phyloP scores from a whole-genome alignment of 2,797 vertebrate genomes.

The Leptatherina wallacei region DNA sequence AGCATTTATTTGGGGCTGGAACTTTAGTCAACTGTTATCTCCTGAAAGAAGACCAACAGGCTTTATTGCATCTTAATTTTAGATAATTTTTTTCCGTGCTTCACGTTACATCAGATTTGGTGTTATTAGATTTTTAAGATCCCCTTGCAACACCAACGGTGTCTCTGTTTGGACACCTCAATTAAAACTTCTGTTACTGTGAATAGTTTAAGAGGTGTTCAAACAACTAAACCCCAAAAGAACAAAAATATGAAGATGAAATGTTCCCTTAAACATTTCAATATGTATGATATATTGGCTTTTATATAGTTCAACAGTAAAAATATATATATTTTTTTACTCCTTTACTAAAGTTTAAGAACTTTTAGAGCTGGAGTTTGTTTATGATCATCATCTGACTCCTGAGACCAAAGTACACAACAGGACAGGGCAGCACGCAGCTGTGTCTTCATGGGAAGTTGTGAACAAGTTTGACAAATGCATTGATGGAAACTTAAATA shows the following conservation, averaged over 20 bases:
- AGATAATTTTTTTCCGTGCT: neutral
- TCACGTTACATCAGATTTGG: neutral
- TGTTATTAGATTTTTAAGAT: neutral
- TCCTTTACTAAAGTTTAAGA: no score
- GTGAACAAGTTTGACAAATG: neutral
- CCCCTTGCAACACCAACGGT: neutral
- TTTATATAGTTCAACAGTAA: no score
- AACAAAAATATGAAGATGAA: no score
- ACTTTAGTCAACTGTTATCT: neutral
- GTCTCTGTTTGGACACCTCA: no score
- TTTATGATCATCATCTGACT: neutral
- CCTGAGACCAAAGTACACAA: no score
- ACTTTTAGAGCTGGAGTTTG: neutral
- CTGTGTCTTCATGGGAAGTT: neutral
- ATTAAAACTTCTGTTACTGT: no score
- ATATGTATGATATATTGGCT: no score
- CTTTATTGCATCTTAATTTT: neutral
- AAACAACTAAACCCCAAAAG: no score
- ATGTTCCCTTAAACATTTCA: no score
- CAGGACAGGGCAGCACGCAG: neutral
- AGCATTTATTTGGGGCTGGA: neutral
- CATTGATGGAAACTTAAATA: neutral
- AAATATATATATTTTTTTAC: no score
- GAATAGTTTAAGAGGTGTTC: no score
- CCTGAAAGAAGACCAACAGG: neutral